Evolutionary conservation across 2,797 vertebrate genomes (phyloP), one percentile per base, ranked within the genome.

Genomic region (Acanthis flammea): DNA sequence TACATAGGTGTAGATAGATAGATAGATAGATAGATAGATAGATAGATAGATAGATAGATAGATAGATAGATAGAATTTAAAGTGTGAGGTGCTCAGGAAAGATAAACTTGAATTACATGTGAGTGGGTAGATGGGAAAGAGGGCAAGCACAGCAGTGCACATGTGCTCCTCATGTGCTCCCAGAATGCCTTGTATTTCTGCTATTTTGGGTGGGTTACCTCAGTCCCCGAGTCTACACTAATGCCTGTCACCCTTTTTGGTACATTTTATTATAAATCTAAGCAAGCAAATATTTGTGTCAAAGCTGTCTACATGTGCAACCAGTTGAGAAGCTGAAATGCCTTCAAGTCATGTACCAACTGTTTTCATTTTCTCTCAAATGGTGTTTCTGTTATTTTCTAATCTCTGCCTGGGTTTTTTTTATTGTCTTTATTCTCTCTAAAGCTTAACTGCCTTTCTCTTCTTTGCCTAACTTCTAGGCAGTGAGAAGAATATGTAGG

Each of bases 341-440:
- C 86, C 86, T 95, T 94, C 92, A 86, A 96, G 90, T 88, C 91
- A 92, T 77, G 80, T 79, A 81, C 61, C 60, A 97, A 96, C 80
- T 93, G 87, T 94, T 94, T 82, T 83, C 42, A 92, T 95, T 97
- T 94, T 90, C 84, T 87, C 71, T 83, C 72, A 80, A 78, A 83
- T 86, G 42, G 30, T 61, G 41, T 92, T 89, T 89, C 71, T 89
- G 78, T 57, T 94, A 42, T 92, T 92, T 90, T 94, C 84, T 82
- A 94, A 90, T 65, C 51, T 92, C 83, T 86, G 80, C 37, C 33
- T 67, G 27, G 2, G 0, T 83, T 79, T 92, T 93, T 93, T 75
- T 89, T 8, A 78, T 92, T 93, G 80, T 63, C 63, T 86, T 92
- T 86, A 81, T 84, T 95, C 62, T 27, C 67, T 87, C 95, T 67